Evolutionary conservation across 2,113 vertebrate genomes (phyloP).

Genomic region (Archocentrus centrarchus): DNA sequence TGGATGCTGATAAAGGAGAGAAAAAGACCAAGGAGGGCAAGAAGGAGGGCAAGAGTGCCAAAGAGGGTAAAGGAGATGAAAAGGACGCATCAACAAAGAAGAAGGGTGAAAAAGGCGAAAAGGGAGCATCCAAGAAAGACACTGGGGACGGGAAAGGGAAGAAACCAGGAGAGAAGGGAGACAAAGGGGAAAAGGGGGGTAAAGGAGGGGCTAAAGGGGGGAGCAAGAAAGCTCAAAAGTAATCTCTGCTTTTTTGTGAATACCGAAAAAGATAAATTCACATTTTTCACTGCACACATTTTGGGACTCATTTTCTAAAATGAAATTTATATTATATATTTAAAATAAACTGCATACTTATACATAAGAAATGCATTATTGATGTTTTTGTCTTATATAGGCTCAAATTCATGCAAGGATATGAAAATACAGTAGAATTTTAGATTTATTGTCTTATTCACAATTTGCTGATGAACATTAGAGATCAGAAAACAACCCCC

Average conservation of each 20-base stretch:
- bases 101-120: conserved; percentile 66
- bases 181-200: conserved; percentile 49
- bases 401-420: background rate
- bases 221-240: conserved; percentile 75
- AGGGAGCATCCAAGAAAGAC: conserved; percentile 54
- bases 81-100: conserved; percentile 65
- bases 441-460: conserved; percentile 72
- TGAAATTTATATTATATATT: conserved; percentile 52
- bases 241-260: conserved; percentile 36
- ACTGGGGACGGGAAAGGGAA: conserved; percentile 59
- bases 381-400: conserved; percentile 9
- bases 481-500: conserved; percentile 53
- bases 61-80: conserved; percentile 74
- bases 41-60: conserved; percentile 76
- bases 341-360: conserved; percentile 38
- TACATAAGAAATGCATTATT: background rate
- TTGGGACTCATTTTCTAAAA: conserved; percentile 46
- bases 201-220: conserved; percentile 70
- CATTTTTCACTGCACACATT: conserved; percentile 30
- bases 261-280: conserved; percentile 19
- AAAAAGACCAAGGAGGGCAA: conserved; percentile 76
- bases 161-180: conserved; percentile 53
- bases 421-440: conserved; percentile 51
- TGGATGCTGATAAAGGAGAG: conserved; percentile 76
- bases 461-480: conserved; percentile 66